Evolutionary conservation across 1,140 invertebrate species (phyloP), one percentile per base, ranked within the genome.

Genomic region (Ridgeia piscesae): DNA sequence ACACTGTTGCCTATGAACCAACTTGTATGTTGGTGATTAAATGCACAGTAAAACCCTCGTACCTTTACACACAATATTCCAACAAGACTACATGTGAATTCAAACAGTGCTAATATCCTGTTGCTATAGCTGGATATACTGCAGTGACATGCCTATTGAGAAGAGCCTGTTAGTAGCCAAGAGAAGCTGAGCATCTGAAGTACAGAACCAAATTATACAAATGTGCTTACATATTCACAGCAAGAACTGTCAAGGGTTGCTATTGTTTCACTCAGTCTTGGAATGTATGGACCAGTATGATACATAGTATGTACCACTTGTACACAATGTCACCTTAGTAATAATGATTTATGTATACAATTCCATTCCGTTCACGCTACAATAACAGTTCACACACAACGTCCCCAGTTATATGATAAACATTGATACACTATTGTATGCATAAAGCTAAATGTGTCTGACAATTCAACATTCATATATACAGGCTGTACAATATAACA

Each of bases 101-200:
- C 58, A 77, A 77, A 77, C 58, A 77, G 58, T 77, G 58, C 27
- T 77, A 77, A 77, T 77, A 77, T 77, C 58, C 58, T 77, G 58
- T 77, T 77, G 58, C 58, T 77, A 31, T 4, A 77, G 42, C 42
- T 42, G 42, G 27, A 77, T 31, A 21, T 77, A 77, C 2, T 77
- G 58, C 58, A 31, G 58, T 77, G 58, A 77, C 27, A 21, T 9
- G 4, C 58, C 27, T 21, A 77, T 77, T 21, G 27, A 42, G 4
- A 4, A 42, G 42, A 42, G 11, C 42, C 42, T 77, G 27, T 77
- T 77, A 27, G 58, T 77, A 77, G 58, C 58, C 27, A 21, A 21
- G 27, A 31, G 58, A 77, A 77, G 58, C 27, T 27, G 58, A n/a
- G 58, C 8, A 77, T 77, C 58, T 77, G 27, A 6, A 77, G 58